A percentile compares a stretch with the other conserved stretches of the same genome.
Conservation (phyloP, 2,888 invertebrate species). For the Diloba caeruleocephala region DNA sequence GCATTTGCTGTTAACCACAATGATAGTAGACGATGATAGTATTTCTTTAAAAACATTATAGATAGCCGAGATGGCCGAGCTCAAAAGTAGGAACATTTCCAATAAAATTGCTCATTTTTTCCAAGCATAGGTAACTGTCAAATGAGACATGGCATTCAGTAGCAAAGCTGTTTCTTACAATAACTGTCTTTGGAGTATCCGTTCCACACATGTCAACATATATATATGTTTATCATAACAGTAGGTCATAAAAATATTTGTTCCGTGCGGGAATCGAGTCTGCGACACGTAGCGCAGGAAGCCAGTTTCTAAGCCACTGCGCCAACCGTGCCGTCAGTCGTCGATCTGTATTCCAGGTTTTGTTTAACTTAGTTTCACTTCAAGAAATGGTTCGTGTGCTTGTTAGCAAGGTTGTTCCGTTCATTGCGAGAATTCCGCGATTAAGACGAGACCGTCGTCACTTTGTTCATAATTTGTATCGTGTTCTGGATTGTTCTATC, state of each 20-base stretch:
- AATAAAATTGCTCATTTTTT: neutral
- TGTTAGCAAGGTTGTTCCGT: conserved; percentile 3
- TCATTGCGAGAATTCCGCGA: conserved; percentile 16
- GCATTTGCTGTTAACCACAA: conserved; percentile 10
- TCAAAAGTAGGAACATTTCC: conserved; percentile 1
- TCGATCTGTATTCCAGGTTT: neutral
- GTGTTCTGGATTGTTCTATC: conserved; percentile 9
- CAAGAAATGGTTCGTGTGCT: neutral
- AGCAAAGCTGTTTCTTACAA: too few relatives aligned
- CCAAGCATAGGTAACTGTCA: neutral
- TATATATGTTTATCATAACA: too few relatives aligned
- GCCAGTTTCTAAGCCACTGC: too few relatives aligned
- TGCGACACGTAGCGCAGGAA: too few relatives aligned
- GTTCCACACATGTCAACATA: too few relatives aligned
- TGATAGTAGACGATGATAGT: too few relatives aligned
- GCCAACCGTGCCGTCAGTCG: too few relatives aligned
- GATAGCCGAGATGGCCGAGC: neutral
- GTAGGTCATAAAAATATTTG: too few relatives aligned
- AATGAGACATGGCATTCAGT: too few relatives aligned
- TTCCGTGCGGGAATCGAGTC: too few relatives aligned
- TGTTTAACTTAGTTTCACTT: neutral
- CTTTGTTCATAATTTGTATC: conserved; percentile 16
- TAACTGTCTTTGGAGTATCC: too few relatives aligned
- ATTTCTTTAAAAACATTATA: conserved; percentile 1
- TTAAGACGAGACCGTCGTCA: conserved; percentile 11